Evolutionary conservation across 2,113 vertebrate species (phyloP).

Genomic region (Setophaga petechia): DNA sequence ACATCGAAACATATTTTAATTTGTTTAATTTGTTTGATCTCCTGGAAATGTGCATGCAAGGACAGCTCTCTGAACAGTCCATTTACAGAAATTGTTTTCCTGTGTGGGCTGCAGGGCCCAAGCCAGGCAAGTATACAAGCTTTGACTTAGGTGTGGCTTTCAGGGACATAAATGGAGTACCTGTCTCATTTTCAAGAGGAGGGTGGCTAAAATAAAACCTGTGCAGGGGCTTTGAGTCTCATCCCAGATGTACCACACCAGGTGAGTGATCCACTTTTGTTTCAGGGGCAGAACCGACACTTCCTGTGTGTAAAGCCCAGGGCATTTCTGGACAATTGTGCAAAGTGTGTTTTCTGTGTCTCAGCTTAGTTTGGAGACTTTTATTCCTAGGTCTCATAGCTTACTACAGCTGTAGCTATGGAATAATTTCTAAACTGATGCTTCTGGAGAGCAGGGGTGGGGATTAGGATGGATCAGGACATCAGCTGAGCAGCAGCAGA

Average conservation of each 20-base stretch:
- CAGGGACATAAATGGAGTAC: background rate
- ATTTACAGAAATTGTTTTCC: background rate
- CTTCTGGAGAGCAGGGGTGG: background rate
- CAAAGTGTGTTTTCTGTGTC: background rate
- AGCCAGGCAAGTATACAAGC: background rate
- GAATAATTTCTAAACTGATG: background rate
- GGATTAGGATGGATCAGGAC: background rate
- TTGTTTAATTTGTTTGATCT: background rate
- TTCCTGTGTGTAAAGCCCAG: background rate
- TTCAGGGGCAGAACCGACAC: fast-evolving
- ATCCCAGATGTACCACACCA: fast-evolving
- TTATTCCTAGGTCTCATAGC: background rate
- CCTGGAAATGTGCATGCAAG: background rate
- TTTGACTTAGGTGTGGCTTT: background rate
- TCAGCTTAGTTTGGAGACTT: background rate
- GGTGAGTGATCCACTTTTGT: background rate
- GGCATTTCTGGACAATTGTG: background rate
- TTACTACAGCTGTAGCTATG: background rate
- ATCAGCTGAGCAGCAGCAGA: fast-evolving
- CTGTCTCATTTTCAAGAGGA: background rate
- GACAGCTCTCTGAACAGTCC: background rate
- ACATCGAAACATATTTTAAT: background rate
- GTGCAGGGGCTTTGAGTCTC: background rate
- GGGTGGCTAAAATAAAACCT: background rate
- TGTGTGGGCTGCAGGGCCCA: background rate